Evolutionary conservation across 1,140 invertebrate genomes (phyloP), one percentile per base, ranked within the genome.

Genomic region (Chironomus tepperi): DNA sequence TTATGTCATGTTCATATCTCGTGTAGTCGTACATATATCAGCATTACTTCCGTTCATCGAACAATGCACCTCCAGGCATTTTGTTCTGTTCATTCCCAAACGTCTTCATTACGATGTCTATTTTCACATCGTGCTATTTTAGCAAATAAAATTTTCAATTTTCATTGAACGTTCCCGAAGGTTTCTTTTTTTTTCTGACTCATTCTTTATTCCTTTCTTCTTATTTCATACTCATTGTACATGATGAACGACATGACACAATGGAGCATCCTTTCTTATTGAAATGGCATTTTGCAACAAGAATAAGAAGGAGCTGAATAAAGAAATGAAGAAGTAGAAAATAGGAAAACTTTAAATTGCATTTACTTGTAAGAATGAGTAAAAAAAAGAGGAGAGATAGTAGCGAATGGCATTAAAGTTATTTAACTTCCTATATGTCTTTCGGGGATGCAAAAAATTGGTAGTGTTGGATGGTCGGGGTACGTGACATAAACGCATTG

Each of bases 111-210:
- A 57, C 47, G 47, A n/a, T 57, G 47, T 57, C 47, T 57, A 57
- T 57, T 34, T 57, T 57, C 47, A 57, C 47, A 57, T 57, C 47
- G 47, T 57, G 47, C 47, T 57, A 57, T 57, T 57, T 57, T 57
- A 57, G 47, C 47, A 57, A 57, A 57, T 57, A 57, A 57, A 57
- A 57, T 57, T 57, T 57, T 57, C 47, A 57, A 57, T 57, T 57
- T 57, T 57, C 47, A 57, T 57, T 57, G 47, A 57, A 57, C 10
- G 47, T 15, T 57, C 47, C 47, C 47, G 47, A 57, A 57, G 47
- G 47, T 57, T 57, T 47, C 42, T 43, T 43, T 10, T 43, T 8
- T 47, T 15, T 57, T 57, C 47, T 57, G 47, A 57, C n/a, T 34
- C 24, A 34, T 34, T 34, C 24, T 34, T 34, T 34, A 34, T 34